phyloP scores from a whole-genome alignment of 1,140 invertebrate species.

The Drosophila bocki region DNA sequence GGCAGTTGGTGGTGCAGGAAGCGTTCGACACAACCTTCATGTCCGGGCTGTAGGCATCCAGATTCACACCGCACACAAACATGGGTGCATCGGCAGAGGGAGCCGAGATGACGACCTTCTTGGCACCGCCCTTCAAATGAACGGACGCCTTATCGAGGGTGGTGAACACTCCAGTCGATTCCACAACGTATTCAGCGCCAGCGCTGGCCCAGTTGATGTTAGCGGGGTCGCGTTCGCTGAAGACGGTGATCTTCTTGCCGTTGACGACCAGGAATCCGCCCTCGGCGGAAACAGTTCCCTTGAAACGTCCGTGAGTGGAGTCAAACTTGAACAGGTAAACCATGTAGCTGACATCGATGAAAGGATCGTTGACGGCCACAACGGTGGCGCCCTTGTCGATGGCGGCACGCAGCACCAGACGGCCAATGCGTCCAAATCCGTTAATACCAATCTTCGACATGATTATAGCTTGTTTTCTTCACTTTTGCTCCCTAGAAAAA shows the following conservation, averaged over 20 bases:
- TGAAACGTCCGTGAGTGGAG: constrained; percentile 96
- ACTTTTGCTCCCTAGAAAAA: constrained; percentile 52
- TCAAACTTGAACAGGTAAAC: constrained; percentile 99
- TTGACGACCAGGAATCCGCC: constrained; percentile 94
- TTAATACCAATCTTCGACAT: constrained; percentile 94
- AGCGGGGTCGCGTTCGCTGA: constrained; percentile 94
- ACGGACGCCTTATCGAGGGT: constrained; percentile 96
- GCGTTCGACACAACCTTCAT: constrained; percentile 97
- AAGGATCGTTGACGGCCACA: constrained; percentile 96
- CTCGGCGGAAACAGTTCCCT: constrained; percentile 93
- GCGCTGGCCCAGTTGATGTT: constrained; percentile 95
- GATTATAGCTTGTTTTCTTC: constrained; percentile 32
- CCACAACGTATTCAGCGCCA: constrained; percentile 97
- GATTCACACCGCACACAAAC: constrained; percentile 98
- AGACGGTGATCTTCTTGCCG: constrained; percentile 94
- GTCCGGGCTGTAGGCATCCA: constrained; percentile 93
- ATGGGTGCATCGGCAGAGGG: constrained; percentile 99
- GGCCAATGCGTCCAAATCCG: constrained; percentile 98
- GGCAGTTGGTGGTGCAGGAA: constrained; percentile 99
- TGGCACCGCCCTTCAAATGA: constrained; percentile 96
- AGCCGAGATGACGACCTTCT: constrained; percentile 99
- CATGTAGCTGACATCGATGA: constrained; percentile 98
- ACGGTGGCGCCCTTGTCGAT: constrained; percentile 93
- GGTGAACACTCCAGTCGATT: constrained; percentile 99
- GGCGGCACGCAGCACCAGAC: constrained; percentile 95